Base-by-base conservation (phyloP, 1,140 invertebrate species). In the Microplitis mediator region DNA sequence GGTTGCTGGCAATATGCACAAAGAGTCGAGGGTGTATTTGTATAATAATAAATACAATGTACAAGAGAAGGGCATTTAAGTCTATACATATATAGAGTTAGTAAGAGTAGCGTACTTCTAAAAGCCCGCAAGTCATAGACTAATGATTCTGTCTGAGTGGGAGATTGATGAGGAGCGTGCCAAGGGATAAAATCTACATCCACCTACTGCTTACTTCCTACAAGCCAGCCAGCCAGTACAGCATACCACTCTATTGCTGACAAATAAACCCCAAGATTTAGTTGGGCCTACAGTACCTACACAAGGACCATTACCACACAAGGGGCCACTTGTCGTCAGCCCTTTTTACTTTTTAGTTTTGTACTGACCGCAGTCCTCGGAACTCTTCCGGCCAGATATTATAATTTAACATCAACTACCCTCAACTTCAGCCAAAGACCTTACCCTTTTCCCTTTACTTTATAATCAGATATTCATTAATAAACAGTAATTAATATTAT, bases 81-180 rank as follows among this genome's bases (percentile, higher is more conserved):
- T 32, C 32, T 32, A n/a, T 35, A 58, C 16, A 31, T 9, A 36
- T 11, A 35, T 11, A 62, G 52, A 54, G 39, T 67, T 51, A 32
- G 52, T 67, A 51, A 9, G 34, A 54, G 8, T 45, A 51, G 50
- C 50, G 50, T 31, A 68, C 66, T 68, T 60, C 8, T 68, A 54
- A 58, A 68, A 68, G 32, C 66, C 66, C 52, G 34, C 66, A 35
- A 68, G 66, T 68, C 66, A 68, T 68, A 68, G 66, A 68, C 66
- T 84, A 85, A 84, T 83, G 80, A 84, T 83, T 84, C 77, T 73
- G 84, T 84, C 84, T 85, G 84, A 85, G 84, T 82, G 80, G 84
- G 78, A 84, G 83, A 84, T 84, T 84, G 23, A 23, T 45, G 82
- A 85, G 66, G 45, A 66, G 64, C 64, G 62, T 64, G 39, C 34